Conservation (phyloP, 2,113 vertebrate species). For the Upupa epops region DNA sequence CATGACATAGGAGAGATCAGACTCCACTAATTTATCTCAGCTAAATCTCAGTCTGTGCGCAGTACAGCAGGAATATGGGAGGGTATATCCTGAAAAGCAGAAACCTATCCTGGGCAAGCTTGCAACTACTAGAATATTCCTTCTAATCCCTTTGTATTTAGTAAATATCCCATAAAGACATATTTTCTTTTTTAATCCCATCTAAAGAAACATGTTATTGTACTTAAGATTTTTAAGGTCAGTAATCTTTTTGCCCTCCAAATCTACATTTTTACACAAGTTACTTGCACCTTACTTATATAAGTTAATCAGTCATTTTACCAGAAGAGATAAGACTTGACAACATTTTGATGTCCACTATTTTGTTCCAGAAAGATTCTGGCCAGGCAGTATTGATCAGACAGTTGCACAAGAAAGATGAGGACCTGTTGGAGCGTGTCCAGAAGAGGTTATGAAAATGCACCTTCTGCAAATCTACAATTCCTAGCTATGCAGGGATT, state of each 20-base stretch:
- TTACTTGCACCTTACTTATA: neutral
- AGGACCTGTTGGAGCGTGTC: no score
- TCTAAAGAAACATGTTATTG: neutral
- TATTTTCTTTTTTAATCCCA: conserved; percentile 23
- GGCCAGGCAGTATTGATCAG: neutral
- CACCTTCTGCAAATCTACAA: neutral
- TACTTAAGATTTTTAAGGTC: neutral
- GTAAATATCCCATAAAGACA: neutral
- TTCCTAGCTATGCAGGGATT: neutral
- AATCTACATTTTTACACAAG: neutral
- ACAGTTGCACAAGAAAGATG: no score
- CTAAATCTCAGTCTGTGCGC: neutral
- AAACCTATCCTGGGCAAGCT: neutral
- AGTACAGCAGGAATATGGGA: neutral
- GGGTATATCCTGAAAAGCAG: neutral
- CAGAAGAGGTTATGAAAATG: no score
- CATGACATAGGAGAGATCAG: neutral
- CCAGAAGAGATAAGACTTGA: neutral
- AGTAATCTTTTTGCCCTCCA: conserved; percentile 12
- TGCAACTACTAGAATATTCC: neutral
- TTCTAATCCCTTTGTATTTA: neutral
- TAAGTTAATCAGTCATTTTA: neutral
- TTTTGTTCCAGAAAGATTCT: neutral
- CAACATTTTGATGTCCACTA: neutral
- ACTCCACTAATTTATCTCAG: neutral